Percentiles rank a stretch among this genome's conserved stretches.
These are phyloP conservation scores for Neoitamus cyanurus DNA, from an alignment of 2,888 invertebrate species.

Conservation along the genomic window DNA sequence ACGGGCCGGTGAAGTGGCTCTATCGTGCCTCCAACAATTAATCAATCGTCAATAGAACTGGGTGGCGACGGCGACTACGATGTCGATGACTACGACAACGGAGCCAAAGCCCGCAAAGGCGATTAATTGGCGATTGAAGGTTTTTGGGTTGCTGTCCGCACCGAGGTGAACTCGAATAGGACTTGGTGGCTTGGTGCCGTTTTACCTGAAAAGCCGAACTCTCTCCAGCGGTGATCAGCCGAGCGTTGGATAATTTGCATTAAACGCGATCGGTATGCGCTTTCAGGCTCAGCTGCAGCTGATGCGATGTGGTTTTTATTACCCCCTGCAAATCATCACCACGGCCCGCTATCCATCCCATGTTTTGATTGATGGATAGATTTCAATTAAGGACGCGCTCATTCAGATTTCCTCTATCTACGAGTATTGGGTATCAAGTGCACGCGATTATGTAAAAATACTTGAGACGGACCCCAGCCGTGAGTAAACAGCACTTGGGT, in stretches of 20 bases:
- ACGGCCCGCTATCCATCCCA: not conserved
- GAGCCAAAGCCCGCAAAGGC: not conserved
- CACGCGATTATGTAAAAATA: not conserved
- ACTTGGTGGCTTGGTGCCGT: not conserved
- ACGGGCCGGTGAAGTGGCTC: not conserved
- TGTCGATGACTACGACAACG: not conserved
- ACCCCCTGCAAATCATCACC: not conserved
- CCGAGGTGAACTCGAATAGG: not conserved
- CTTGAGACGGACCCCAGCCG: not conserved
- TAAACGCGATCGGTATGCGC: not conserved
- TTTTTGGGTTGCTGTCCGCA: not conserved
- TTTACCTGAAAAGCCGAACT: not conserved
- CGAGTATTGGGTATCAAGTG: constrained; percentile 4
- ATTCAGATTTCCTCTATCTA: not conserved
- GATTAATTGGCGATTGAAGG: not conserved
- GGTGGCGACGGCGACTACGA: not conserved
- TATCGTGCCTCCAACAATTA: not conserved
- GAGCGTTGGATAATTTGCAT: not conserved
- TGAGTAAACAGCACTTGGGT: not conserved
- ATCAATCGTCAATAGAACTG: not conserved
- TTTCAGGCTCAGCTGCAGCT: not conserved
- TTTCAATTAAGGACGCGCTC: constrained; percentile 7
- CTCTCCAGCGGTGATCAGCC: not conserved
- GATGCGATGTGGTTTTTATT: not conserved
- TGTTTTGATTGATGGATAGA: constrained; percentile 8